Conservation (phyloP, 2,113 vertebrate species). For the Campylomormyrus tamandua region DNA sequence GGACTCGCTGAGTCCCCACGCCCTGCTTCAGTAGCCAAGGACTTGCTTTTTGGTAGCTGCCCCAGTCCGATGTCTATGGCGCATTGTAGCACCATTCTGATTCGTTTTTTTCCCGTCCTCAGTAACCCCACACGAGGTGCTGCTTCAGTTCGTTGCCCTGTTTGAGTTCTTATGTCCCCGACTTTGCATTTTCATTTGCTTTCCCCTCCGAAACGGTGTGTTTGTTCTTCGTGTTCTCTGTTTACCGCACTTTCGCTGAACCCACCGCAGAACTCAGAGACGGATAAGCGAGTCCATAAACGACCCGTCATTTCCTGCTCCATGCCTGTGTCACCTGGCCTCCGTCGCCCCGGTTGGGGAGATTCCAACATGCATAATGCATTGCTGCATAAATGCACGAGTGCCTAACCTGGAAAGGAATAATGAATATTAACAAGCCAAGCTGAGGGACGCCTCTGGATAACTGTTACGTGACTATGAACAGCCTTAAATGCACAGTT, state of each 20-base stretch:
- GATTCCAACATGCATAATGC: not conserved
- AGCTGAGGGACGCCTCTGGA: not conserved
- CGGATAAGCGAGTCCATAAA: not conserved
- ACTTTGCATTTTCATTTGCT: not conserved
- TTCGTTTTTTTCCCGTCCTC: not conserved
- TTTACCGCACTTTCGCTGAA: not conserved
- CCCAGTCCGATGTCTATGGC: not conserved
- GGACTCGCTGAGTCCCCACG: not conserved
- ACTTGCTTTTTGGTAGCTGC: not conserved
- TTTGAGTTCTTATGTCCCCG: not conserved
- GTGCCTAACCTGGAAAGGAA: not conserved
- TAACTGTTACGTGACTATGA: not conserved
- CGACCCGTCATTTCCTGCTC: not conserved
- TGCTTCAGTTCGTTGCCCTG: not conserved
- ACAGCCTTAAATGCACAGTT: not conserved
- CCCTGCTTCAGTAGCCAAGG: not conserved
- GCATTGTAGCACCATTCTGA: not conserved
- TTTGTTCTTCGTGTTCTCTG: not conserved
- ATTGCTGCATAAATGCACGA: not conserved
- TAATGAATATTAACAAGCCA: not conserved
- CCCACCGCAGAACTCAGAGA: not conserved
- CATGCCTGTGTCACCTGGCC: not conserved
- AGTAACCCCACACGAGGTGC: not conserved
- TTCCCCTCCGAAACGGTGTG: not conserved
- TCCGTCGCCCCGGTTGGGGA: not conserved